Evolutionary conservation across 2,888 invertebrate genomes (phyloP).

Genomic region (Mactromeris polynyma): DNA sequence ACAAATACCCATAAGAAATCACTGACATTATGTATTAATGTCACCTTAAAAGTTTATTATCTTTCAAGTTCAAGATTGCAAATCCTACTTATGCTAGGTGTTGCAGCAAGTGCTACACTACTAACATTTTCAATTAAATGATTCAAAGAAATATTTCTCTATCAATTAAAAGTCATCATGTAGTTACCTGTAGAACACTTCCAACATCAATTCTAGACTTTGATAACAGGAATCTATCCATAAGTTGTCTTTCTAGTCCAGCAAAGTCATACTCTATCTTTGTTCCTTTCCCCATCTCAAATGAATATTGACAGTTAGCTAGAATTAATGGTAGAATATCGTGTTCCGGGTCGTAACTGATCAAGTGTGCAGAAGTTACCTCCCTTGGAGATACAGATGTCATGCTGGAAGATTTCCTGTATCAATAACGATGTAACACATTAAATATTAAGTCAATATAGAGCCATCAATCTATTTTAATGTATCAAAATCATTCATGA

Average conservation of each 20-base stretch:
- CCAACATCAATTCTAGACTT: constrained; percentile 67
- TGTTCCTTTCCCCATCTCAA: constrained; percentile 68
- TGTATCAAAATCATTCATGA: neutral
- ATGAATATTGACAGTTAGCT: constrained; percentile 79
- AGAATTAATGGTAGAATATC: constrained; percentile 78
- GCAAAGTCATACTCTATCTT: constrained; percentile 77
- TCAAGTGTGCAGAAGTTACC: constrained; percentile 72
- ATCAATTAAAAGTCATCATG: too few species aligned
- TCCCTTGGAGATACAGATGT: constrained; percentile 58
- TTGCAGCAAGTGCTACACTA: too few species aligned
- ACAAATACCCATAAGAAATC: too few species aligned
- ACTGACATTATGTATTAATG: too few species aligned
- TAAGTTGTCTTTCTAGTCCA: constrained; percentile 74
- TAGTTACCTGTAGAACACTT: constrained; percentile 52
- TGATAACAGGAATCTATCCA: constrained; percentile 75
- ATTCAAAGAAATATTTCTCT: too few species aligned
- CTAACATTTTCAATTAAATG: too few species aligned
- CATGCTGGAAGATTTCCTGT: neutral
- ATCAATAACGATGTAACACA: neutral
- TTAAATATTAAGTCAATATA: too few species aligned
- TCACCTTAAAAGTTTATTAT: too few species aligned
- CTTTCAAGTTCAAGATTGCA: too few species aligned
- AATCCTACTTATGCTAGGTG: too few species aligned
- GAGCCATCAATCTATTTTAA: too few species aligned
- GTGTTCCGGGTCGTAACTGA: constrained; percentile 72